Base-by-base conservation (phyloP, 2,888 invertebrate species). In the Spilarctia lutea region DNA sequence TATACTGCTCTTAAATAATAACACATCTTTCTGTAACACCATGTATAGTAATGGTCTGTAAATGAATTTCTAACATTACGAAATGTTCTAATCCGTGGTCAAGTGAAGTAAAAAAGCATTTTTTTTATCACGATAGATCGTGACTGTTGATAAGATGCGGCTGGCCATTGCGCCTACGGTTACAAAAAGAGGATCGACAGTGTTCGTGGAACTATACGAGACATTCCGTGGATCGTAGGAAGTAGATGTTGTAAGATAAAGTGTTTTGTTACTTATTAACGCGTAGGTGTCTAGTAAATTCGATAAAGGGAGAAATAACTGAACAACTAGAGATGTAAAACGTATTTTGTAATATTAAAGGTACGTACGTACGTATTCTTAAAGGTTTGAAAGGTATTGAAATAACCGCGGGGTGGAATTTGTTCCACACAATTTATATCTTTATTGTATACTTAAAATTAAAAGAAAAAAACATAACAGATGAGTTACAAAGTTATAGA, bases 121-220 rank as follows among this genome's bases (percentile, higher is more conserved):
- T 80, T 82, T 76, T 80, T 78, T 84, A 83, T 88, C 87, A 87
- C 88, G 88, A 86, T 79, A 81, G 88, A 88, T 91, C 91, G 90
- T 91, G 91, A 90, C 89, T 80, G 85, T 75, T 77, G 85, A 87
- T 86, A 87, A 82, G 83, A 84, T 75, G 85, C 86, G 85, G 84
- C 74, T 75, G 72, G 74, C 76, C 71, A 71, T 68, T 65, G 75
- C 73, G 30, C 71, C 74, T 77, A 78, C 65, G 42, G 45, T 20
- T 71, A 71, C 30, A 80, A 83, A 81, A 77, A 80, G 72, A 79
- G 72, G 66, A 39, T 68, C n/a, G 39, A 45, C 33, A 45, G 71
- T n/a, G 48, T 20, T 65, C 63, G 27, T 72, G 66, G 66, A 18
- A 42, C 56, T 66, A 16, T 56, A 72, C 48, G 33, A 39, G 39